Percentiles rank a stretch among this genome's conserved stretches.
Conservation (phyloP, 2,888 invertebrate genomes). For the Nomada ferruginata region DNA sequence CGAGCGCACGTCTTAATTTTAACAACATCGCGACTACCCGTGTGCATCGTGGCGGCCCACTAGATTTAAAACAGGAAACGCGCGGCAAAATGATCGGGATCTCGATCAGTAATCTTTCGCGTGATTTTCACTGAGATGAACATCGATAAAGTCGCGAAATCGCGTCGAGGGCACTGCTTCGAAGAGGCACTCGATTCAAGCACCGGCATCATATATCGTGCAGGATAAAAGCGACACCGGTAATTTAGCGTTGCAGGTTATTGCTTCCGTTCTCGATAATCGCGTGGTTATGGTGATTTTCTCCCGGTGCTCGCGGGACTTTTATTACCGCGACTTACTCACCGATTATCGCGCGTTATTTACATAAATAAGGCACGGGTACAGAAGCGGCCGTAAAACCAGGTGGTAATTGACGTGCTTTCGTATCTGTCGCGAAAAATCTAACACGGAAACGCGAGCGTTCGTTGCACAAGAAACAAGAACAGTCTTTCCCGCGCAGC, state of each 20-base stretch:
- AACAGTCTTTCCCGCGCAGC: not conserved
- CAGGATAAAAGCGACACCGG: constrained; percentile 23
- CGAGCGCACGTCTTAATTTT: constrained; percentile 20
- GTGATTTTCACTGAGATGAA: constrained; percentile 24
- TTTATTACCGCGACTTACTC: not conserved
- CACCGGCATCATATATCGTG: constrained; percentile 30
- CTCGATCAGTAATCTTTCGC: constrained; percentile 1
- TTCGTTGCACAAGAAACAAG: constrained; percentile 4
- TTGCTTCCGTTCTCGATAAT: constrained; percentile 47
- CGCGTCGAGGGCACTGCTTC: constrained; percentile 22
- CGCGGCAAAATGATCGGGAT: constrained; percentile 2
- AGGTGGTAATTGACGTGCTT: constrained; percentile 1
- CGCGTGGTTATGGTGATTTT: constrained; percentile 10
- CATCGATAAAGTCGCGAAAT: constrained; percentile 32
- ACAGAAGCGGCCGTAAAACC: not conserved
- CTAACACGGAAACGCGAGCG: not conserved
- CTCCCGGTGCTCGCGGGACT: constrained; percentile 10
- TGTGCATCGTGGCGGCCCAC: not conserved
- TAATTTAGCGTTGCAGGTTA: constrained; percentile 36
- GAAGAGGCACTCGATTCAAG: constrained; percentile 50
- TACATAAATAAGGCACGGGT: not conserved
- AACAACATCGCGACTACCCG: not conserved
- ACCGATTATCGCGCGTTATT: constrained; percentile 7
- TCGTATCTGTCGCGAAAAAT: constrained; percentile 8
- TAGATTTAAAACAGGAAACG: not conserved